Percentiles rank a stretch among this genome's conserved stretches.
These are phyloP conservation scores for Xylocampa areola DNA, from an alignment of 2,888 invertebrate genomes.

Conservation along the genomic window DNA sequence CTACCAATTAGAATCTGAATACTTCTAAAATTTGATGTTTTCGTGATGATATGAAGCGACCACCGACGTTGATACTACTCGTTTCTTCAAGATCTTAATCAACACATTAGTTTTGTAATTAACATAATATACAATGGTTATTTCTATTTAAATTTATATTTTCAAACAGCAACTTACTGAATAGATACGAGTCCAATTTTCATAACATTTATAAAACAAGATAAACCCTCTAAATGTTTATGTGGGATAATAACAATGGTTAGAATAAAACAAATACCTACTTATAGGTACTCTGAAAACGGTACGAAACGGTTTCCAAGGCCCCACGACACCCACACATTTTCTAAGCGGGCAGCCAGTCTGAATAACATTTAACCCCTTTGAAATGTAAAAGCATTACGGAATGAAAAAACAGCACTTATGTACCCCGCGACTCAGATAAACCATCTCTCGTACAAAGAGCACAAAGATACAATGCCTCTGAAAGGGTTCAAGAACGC, in stretches of 20 bases:
- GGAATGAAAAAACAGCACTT: conserved; percentile 90
- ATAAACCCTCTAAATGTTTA: conserved; percentile 50
- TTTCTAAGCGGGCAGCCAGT: conserved; percentile 85
- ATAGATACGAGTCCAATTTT: conserved; percentile 21
- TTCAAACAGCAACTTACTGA: conserved; percentile 9
- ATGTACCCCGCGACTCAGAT: conserved; percentile 89
- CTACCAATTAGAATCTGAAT: conserved; percentile 24
- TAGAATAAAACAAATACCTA: conserved; percentile 51
- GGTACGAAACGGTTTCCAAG: conserved; percentile 66
- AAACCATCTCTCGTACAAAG: conserved; percentile 90
- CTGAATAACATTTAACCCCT: conserved; percentile 90
- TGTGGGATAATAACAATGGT: conserved; percentile 31
- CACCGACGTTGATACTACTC: conserved; percentile 29
- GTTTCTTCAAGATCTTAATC: conserved; percentile 32
- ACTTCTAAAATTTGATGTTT: conserved; percentile 7
- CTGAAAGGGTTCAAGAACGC: conserved; percentile 90
- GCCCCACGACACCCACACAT: conserved; percentile 85
- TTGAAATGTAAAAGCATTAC: conserved; percentile 90
- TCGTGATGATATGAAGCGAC: conserved; percentile 23
- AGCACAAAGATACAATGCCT: conserved; percentile 90
- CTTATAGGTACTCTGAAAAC: conserved; percentile 36
- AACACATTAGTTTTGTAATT: conserved; percentile 21
- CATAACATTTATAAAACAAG: conserved; percentile 34
- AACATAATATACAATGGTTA: conserved; percentile 17
- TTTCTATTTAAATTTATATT: conserved; percentile 18